Base-by-base conservation (phyloP, 1,140 invertebrate genomes). In the Xylocopa sonorina region DNA sequence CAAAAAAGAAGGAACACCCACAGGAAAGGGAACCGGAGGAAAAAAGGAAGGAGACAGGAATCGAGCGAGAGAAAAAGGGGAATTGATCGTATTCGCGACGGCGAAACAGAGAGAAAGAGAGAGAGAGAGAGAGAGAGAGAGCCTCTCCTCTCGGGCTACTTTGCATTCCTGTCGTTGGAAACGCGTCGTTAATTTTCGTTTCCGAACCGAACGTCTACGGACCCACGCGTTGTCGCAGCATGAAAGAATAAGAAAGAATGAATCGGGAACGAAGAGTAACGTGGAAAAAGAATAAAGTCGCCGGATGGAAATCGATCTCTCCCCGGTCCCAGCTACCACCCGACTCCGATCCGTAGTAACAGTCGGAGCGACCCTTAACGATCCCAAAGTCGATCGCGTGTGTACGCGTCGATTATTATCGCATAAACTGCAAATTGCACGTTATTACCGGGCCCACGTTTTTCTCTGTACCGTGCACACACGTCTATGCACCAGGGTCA, bases 11-110 rank as follows among this genome's bases (percentile, higher is more conserved):
- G 53, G 53, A 67, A 80, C 75, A 78, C 75, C 75, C 75, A 78
- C 75, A 48, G 72, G 73, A 77, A 80, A 74, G 72, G 62, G 69
- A 73, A 60, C 62, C 72, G 50, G 62, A 53, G 73, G 34, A 48
- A 79, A 69, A 64, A 75, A 55, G 51, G 55, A 53, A 62, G 14
- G 43, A 73, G 57, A 72, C 58, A 29, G 77, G 60, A 53, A 73
- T 53, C 73, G 38, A 78, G 60, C 58, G 77, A 78, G 58, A 66
- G 76, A 72, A 71, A 78, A 57, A 73, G 68, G 53, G 53, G 77
- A 81, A 72, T 78, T 72, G 77, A 78, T 78, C 77, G 77, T 60
- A 60, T 63, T 78, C 76, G 76, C 68, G 76, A 73, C 58, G 57
- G 58, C 48, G 69, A 48, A 34, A 76, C 16, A 55, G 57, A 78